phyloP scores from a whole-genome alignment of 1,140 invertebrate species.

The Apis dorsata region DNA sequence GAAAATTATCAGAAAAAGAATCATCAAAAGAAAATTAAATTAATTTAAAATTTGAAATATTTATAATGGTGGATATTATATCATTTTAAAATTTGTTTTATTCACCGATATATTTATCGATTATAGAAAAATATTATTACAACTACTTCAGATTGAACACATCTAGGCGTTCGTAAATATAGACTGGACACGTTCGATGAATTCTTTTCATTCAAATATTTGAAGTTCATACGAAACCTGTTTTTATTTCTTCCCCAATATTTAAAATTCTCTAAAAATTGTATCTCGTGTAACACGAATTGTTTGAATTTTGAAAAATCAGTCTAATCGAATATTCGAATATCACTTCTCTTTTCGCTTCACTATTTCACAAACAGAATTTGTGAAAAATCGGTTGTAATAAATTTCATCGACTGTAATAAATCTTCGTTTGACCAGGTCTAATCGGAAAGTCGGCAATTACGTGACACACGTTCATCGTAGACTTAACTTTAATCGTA shows the following conservation, averaged over 20 bases:
- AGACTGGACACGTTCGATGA: neutral
- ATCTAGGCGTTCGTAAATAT: neutral
- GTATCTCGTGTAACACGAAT: no score
- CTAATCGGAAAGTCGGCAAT: neutral
- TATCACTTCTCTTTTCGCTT: no score
- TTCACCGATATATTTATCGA: neutral
- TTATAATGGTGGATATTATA: no score
- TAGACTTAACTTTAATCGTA: neutral
- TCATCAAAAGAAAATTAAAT: no score
- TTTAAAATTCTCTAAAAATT: neutral
- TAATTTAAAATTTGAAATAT: no score
- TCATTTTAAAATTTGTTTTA: neutral
- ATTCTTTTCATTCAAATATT: constrained; percentile 19
- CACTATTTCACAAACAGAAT: no score
- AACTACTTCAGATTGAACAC: neutral
- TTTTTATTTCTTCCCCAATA: neutral
- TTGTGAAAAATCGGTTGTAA: no score
- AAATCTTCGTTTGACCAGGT: neutral
- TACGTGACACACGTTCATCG: neutral
- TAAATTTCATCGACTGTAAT: neutral
- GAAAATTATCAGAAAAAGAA: no score
- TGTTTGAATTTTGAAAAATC: no score
- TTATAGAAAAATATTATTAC: neutral
- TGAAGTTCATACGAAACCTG: neutral
- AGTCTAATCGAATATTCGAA: no score